phyloP scores from a whole-genome alignment of 2,113 vertebrate genomes.

The Mobula birostris region DNA sequence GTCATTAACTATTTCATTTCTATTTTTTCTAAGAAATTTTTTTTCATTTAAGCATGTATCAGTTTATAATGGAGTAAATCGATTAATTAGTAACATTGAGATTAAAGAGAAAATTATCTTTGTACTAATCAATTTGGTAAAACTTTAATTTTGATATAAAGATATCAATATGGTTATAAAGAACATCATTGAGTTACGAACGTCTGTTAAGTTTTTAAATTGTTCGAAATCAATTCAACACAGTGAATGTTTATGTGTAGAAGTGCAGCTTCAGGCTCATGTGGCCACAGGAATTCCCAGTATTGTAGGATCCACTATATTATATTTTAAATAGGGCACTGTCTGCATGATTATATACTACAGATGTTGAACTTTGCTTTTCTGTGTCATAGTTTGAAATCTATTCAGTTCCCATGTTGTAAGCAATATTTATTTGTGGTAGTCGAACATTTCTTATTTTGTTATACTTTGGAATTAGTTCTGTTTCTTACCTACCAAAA shows the following conservation, averaged over 20 bases:
- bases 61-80: background rate
- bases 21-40: background rate
- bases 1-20: background rate
- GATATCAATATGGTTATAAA: background rate
- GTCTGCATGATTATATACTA: too few species aligned
- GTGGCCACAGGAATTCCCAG: too few species aligned
- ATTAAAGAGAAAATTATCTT: background rate
- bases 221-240: too few species aligned
- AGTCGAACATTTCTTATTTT: background rate
- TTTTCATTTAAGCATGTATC: background rate
- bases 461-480: background rate
- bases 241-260: too few species aligned
- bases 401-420: background rate
- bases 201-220: too few species aligned
- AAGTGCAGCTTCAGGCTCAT: too few species aligned
- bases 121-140: background rate
- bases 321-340: too few species aligned
- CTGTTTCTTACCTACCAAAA: background rate
- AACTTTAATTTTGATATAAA: background rate
- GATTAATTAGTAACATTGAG: background rate
- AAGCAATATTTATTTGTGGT: background rate
- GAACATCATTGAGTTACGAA: background rate
- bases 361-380: background rate
- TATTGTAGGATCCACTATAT: too few species aligned
- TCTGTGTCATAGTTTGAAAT: background rate